Evolutionary conservation across 2,888 invertebrate genomes (phyloP).

Genomic region (Macaria liturata): DNA sequence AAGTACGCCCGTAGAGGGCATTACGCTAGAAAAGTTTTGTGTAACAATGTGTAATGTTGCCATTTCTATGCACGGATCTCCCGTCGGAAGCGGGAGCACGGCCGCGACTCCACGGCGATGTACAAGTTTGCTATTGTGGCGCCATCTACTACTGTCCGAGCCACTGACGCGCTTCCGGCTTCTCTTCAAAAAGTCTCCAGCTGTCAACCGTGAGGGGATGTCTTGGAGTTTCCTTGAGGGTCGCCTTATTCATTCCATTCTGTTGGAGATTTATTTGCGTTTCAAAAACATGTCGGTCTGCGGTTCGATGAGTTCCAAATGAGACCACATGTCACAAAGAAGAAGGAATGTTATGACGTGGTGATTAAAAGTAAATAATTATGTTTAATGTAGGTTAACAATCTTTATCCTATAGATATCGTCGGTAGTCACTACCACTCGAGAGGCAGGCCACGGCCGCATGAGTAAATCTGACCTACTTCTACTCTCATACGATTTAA

Average conservation of each 20-base stretch:
- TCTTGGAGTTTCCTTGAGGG: slow-evolving; percentile 74
- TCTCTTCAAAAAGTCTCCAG: slow-evolving; percentile 78
- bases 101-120: slow-evolving; percentile 52
- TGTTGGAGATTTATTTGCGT: slow-evolving; percentile 66
- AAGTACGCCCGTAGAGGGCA: slow-evolving; percentile 68
- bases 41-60: slow-evolving; percentile 80
- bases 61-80: slow-evolving; percentile 78
- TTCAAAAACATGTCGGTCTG: slow-evolving; percentile 41
- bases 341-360: too few relatives aligned
- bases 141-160: slow-evolving; percentile 77
- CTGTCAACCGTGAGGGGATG: slow-evolving; percentile 75
- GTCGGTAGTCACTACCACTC: slow-evolving; percentile 31
- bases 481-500: slow-evolving; percentile 25
- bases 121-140: slow-evolving; percentile 74
- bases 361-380: not conserved
- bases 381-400: slow-evolving; percentile 33
- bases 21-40: slow-evolving; percentile 75
- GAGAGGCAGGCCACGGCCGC: slow-evolving; percentile 36
- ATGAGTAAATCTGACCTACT: slow-evolving; percentile 34
- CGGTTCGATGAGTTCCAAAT: slow-evolving; percentile 30
- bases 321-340: slow-evolving; percentile 17
- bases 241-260: slow-evolving; percentile 68
- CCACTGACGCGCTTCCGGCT: slow-evolving; percentile 77
- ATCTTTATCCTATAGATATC: slow-evolving; percentile 30
- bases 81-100: slow-evolving; percentile 65